Percentiles rank a stretch among this genome's conserved stretches.
Evolutionary conservation across 2,113 vertebrate genomes (phyloP).

Genomic region (Sturnira hondurensis): DNA sequence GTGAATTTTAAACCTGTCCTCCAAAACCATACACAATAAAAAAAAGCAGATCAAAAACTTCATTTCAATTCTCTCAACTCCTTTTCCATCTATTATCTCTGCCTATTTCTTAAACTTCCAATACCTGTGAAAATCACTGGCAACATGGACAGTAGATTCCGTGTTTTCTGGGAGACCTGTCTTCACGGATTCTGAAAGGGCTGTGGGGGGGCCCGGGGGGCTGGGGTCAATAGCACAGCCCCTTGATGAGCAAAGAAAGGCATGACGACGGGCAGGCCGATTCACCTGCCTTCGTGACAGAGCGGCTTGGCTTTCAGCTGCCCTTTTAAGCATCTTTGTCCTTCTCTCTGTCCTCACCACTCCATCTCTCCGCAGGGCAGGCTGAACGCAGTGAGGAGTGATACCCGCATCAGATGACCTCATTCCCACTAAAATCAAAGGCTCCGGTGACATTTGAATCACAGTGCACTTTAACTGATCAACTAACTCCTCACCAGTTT

Average conservation of each 20-base stretch:
- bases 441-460: not conserved
- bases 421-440: not conserved
- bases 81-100: not conserved
- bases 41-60: not conserved
- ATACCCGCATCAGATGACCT: not conserved
- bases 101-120: not conserved
- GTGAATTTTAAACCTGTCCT: not conserved
- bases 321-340: not conserved
- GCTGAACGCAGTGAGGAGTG: not conserved
- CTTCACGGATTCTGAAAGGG: not conserved
- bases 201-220: not conserved
- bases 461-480: not conserved
- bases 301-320: not conserved
- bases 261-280: not conserved
- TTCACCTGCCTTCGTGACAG: not conserved
- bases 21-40: not conserved
- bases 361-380: not conserved
- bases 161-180: not conserved
- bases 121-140: not conserved
- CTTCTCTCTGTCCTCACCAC: not conserved
- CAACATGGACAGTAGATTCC: not conserved
- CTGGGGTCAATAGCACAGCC: not conserved
- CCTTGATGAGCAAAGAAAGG: not conserved
- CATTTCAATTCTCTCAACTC: not conserved
- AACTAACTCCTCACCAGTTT: not conserved